Percentiles rank a stretch among this genome's conserved stretches.
phyloP scores from a whole-genome alignment of 2,888 invertebrate species.

The Yponomeuta malinellus region DNA sequence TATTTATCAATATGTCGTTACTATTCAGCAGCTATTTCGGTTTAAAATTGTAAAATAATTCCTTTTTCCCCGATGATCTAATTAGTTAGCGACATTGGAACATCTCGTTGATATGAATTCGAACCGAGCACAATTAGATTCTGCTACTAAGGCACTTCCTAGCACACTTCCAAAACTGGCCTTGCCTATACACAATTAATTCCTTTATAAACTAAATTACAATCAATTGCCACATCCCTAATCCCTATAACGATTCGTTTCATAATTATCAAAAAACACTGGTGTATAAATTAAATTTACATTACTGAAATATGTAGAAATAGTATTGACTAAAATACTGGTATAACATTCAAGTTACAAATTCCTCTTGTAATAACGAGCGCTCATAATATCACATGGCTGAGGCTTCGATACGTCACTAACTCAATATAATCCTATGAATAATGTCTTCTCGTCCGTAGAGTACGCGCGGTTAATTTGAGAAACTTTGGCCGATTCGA shows the following conservation, averaged over 20 bases:
- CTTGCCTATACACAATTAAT: constrained; percentile 9
- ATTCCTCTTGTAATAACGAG: constrained; percentile 10
- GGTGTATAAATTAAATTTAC: constrained; percentile 19
- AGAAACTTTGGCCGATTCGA: constrained; percentile 15
- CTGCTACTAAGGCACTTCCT: constrained; percentile 50
- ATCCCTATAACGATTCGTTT: constrained; percentile 24
- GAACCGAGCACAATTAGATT: constrained; percentile 30
- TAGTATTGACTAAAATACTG: constrained; percentile 14
- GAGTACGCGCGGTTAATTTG: constrained; percentile 5
- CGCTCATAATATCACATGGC: constrained; percentile 18
- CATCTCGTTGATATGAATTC: constrained; percentile 16
- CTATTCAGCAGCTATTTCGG: no score
- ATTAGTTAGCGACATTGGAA: neutral
- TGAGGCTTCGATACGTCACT: constrained; percentile 22
- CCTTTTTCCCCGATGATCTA: neutral
- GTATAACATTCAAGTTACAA: constrained; percentile 8
- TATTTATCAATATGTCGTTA: no score
- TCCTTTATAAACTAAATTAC: constrained; percentile 25
- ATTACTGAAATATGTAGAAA: constrained; percentile 7
- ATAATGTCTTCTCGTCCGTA: constrained; percentile 15
- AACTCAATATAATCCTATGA: constrained; percentile 8
- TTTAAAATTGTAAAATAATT: neutral
- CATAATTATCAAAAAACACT: constrained; percentile 24
- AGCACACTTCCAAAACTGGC: constrained; percentile 29
- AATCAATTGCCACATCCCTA: constrained; percentile 37